Percentiles rank a stretch among this genome's conserved stretches.
phyloP scores from a whole-genome alignment of 2,113 vertebrate genomes.

The Stigmatopora nigra region DNA sequence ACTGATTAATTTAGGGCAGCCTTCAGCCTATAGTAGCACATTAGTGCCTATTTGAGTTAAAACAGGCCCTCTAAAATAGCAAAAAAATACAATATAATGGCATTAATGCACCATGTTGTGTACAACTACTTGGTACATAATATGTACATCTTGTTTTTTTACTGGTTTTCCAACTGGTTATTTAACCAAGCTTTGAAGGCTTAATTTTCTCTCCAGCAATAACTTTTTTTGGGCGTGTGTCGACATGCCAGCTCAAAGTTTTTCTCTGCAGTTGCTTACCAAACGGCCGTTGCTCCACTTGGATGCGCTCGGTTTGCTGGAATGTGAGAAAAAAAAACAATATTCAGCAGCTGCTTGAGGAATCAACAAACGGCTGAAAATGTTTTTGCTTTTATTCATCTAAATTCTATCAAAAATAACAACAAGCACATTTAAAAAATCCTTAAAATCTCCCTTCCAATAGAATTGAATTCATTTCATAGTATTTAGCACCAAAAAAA shows the following conservation, averaged over 20 bases:
- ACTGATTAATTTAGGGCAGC: too few species aligned
- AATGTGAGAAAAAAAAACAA: neutral
- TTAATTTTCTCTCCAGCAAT: neutral
- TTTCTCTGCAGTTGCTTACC: neutral
- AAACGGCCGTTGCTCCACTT: neutral
- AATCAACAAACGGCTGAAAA: neutral
- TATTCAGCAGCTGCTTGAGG: neutral
- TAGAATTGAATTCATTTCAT: neutral
- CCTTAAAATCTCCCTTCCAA: neutral
- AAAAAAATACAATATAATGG: neutral
- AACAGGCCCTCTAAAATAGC: neutral
- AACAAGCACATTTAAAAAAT: neutral
- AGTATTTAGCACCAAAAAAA: neutral
- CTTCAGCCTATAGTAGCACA: neutral
- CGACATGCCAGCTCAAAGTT: neutral
- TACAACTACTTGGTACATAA: neutral
- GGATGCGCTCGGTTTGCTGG: neutral
- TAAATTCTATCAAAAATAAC: neutral
- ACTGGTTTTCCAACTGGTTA: neutral
- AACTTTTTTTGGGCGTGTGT: neutral
- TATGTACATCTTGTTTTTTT: neutral
- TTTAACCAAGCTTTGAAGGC: neutral
- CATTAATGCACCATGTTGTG: neutral
- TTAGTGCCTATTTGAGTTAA: neutral
- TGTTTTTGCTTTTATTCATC: neutral